Percentiles rank a stretch among this genome's conserved stretches.
Conservation (phyloP, 2,797 vertebrate species). For the Gambusia yucatana region DNA sequence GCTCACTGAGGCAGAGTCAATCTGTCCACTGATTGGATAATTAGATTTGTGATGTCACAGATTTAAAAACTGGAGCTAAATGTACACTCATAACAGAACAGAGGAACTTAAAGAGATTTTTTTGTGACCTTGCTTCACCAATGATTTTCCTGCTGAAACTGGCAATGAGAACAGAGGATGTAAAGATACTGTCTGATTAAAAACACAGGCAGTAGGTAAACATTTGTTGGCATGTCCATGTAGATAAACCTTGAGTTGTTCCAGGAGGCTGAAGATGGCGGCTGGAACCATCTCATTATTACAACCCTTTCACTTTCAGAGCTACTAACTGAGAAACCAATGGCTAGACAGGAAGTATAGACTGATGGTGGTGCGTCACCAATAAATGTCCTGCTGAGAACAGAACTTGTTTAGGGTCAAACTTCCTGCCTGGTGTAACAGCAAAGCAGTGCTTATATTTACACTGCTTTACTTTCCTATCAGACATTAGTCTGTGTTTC, state of each 20-base stretch:
- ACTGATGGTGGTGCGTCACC: background rate
- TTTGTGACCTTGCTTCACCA: background rate
- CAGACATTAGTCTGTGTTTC: background rate
- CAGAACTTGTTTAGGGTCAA: background rate
- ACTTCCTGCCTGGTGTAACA: background rate
- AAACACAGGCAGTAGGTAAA: background rate
- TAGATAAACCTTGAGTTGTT: background rate
- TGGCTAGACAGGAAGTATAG: background rate
- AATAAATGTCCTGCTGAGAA: background rate
- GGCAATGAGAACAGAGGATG: background rate
- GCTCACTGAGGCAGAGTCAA: background rate
- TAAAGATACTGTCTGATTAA: background rate
- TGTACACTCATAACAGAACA: background rate
- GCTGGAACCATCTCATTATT: background rate
- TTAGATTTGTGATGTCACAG: background rate
- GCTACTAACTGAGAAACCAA: background rate
- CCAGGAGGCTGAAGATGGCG: background rate
- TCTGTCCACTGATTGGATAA: background rate
- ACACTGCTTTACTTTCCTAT: background rate
- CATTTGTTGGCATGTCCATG: background rate
- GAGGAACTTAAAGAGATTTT: background rate
- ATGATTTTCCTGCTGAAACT: background rate
- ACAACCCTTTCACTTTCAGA: background rate
- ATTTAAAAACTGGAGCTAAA: background rate
- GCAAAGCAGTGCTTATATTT: background rate